Percentiles rank a stretch among this genome's conserved stretches.
phyloP scores from a whole-genome alignment of 2,888 invertebrate genomes.

The Eilema griseolum region DNA sequence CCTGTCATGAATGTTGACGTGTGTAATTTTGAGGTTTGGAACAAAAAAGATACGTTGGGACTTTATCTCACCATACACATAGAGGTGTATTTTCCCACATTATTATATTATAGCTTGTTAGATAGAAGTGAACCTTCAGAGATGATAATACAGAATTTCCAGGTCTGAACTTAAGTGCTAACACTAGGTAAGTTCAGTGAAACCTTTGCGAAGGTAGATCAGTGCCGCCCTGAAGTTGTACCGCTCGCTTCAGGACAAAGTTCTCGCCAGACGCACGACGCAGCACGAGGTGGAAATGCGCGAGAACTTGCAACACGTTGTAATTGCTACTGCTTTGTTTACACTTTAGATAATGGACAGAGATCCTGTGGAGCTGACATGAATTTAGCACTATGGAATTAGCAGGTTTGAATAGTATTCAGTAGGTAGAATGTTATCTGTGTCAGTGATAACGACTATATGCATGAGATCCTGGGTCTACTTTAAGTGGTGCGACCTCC shows the following conservation, averaged over 20 bases:
- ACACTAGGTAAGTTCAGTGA: neutral
- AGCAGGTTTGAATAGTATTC: neutral
- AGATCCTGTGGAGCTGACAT: neutral
- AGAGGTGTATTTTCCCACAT: too few relatives aligned
- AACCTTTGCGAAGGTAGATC: neutral
- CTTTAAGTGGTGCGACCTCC: too few relatives aligned
- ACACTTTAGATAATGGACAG: conserved; percentile 2
- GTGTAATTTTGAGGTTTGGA: neutral
- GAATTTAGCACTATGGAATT: neutral
- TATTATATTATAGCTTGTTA: too few relatives aligned
- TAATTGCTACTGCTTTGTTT: conserved; percentile 1
- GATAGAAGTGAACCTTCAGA: neutral
- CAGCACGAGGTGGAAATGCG: neutral
- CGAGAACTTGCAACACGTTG: neutral
- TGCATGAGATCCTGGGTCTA: neutral
- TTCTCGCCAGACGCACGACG: neutral
- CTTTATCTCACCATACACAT: too few relatives aligned
- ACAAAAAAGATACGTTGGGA: too few relatives aligned
- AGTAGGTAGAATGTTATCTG: neutral
- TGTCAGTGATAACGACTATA: neutral
- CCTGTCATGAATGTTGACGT: too few relatives aligned
- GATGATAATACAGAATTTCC: neutral
- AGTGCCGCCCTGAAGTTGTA: neutral
- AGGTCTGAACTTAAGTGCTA: neutral
- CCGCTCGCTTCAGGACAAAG: neutral